Evolutionary conservation across 2,797 vertebrate genomes (phyloP).

Genomic region (Coracias cyanogaster): DNA sequence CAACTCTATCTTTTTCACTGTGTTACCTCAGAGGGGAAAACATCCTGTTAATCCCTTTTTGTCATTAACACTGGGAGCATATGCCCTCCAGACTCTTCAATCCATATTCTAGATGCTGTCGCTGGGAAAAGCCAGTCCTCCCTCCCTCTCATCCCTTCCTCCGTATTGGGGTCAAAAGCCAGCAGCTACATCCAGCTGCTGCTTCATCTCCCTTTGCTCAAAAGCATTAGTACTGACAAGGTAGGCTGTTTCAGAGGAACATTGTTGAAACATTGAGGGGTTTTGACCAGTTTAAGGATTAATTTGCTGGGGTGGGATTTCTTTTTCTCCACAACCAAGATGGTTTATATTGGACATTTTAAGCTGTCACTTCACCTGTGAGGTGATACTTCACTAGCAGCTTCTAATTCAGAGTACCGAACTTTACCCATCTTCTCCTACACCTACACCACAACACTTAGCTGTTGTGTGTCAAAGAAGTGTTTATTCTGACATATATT

Average conservation of each 20-base stretch:
- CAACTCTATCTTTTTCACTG: not conserved
- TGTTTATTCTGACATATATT: not conserved
- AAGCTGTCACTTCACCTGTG: not conserved
- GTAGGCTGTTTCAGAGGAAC: not conserved
- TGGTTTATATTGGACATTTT: not conserved
- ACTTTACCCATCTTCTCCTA: not conserved
- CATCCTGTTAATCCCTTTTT: not conserved
- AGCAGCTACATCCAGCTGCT: not conserved
- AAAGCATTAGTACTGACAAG: not conserved
- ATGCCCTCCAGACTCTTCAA: not conserved
- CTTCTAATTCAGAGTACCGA: not conserved
- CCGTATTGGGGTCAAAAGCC: not conserved
- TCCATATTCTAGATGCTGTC: not conserved
- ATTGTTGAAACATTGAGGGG: accelerated
- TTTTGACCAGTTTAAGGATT: not conserved
- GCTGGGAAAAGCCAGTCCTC: not conserved
- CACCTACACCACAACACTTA: not conserved
- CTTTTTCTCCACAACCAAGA: not conserved
- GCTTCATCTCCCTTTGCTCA: not conserved
- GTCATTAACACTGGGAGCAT: not conserved
- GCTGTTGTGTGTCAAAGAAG: not conserved
- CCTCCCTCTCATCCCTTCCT: not conserved
- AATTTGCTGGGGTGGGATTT: not conserved
- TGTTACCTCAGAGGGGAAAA: not conserved
- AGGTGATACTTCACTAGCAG: not conserved